Base-by-base conservation (phyloP, 2,113 vertebrate genomes). In the Oxygymnocypris stewartii region DNA sequence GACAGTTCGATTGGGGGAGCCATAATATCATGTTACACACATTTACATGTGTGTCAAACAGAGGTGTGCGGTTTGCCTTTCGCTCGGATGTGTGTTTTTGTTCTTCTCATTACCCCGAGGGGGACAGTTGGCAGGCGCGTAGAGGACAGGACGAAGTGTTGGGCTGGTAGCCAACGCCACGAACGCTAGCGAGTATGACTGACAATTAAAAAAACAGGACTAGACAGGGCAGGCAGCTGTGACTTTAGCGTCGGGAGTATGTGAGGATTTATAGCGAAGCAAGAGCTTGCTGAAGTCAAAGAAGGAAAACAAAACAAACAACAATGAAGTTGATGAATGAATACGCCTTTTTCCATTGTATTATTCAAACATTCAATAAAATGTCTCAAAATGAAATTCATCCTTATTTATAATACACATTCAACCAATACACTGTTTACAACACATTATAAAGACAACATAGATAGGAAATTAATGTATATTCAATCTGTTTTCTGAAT, bases 121-220 rank as follows among this genome's bases (percentile, higher is more conserved):
- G 85, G 51, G 31, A 86, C 82, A 84, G 51, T 86, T 86, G 85
- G 85, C 85, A 86, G 78, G 35, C 54, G 67, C 18, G 63, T 80
- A 57, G 65, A 86, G 77, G 85, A 86, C 77, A 63, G 78, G 78
- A 86, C 67, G 51, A 47, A 80, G 37, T 23, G 51, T 76, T 59
- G 82, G 82, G 81, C 75, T 35, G 74, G 35, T 71, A 71, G 59
- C 87, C 83, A 79, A 81, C 11, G 57, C 49, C 78, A 76, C 83
- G 12, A 85, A 76, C 37, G 18, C 23, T 4, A 37, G 51, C 25
- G 59, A 47, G 42, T 49, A 80, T 88, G 84, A 88, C 23, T 85
- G 87, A 85, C 87, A 85, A 85, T 85, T 81, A 80, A 82, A 85
- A 85, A 75, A 88, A 88, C 84, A 82, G 16, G 59, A 67, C 14